phyloP scores from a whole-genome alignment of 2,888 invertebrate species.

The Agriopis leucophaearia region DNA sequence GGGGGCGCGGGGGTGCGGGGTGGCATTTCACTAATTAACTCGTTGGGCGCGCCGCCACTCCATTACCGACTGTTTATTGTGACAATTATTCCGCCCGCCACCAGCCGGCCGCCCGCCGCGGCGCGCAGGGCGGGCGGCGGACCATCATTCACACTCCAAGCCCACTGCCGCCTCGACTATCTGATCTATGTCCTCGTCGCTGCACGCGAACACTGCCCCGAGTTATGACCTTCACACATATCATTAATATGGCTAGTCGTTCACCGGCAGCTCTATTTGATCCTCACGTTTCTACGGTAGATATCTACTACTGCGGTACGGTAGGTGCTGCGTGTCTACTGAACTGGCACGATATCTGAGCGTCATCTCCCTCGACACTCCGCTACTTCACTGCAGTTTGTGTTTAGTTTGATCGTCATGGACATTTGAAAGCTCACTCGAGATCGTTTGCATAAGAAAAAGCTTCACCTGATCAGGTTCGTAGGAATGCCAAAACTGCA shows the following conservation, averaged over 20 bases:
- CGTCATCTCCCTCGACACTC: background rate
- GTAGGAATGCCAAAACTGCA: conserved; percentile 17
- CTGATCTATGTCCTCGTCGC: conserved; percentile 3
- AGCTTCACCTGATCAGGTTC: conserved; percentile 28
- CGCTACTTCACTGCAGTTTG: too few relatives aligned
- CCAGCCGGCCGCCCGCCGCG: conserved; percentile 28
- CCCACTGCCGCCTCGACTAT: conserved; percentile 1
- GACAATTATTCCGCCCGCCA: conserved; percentile 69
- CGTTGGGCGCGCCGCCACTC: conserved; percentile 73
- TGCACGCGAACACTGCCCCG: background rate
- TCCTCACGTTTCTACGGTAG: too few relatives aligned
- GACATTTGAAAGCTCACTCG: too few relatives aligned
- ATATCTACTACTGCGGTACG: too few relatives aligned
- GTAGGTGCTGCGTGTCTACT: too few relatives aligned
- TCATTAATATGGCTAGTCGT: background rate
- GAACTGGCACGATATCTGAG: background rate
- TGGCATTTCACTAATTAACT: conserved; percentile 75
- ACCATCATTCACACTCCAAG: conserved; percentile 1
- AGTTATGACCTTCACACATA: background rate
- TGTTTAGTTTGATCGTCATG: too few relatives aligned
- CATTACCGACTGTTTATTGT: conserved; percentile 81
- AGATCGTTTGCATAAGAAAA: background rate
- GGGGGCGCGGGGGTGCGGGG: conserved; percentile 30
- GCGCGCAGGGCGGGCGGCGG: conserved; percentile 33
- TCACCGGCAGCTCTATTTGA: background rate